Percentiles rank a stretch among this genome's conserved stretches.
Evolutionary conservation across 1,140 invertebrate species (phyloP).

Genomic region (Trichoplusia ni): DNA sequence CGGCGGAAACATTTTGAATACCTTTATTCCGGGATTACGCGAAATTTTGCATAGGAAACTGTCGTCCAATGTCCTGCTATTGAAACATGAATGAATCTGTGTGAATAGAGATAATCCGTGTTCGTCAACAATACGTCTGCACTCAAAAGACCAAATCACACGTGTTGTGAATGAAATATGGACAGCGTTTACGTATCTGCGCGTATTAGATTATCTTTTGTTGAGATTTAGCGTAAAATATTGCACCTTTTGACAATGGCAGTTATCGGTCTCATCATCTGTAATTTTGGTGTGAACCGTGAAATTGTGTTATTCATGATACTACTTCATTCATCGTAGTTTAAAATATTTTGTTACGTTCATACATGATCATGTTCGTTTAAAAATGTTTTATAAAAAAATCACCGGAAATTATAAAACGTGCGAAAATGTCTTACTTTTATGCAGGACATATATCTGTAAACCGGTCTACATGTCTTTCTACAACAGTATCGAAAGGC

Average conservation of each 20-base stretch:
- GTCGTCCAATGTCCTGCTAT: conserved; percentile 65
- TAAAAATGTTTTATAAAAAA: no score
- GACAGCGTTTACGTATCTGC: conserved; percentile 54
- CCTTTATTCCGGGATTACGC: conserved; percentile 74
- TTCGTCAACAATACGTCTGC: conserved; percentile 55
- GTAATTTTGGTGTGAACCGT: no score
- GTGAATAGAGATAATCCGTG: conserved; percentile 58
- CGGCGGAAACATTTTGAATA: conserved; percentile 65
- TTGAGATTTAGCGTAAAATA: conserved; percentile 22
- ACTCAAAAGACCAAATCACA: conserved; percentile 64
- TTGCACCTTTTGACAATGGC: conserved; percentile 4
- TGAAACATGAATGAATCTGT: conserved; percentile 49
- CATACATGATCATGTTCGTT: no score
- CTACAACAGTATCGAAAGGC: no score
- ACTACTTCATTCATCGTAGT: no score
- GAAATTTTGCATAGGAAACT: conserved; percentile 74
- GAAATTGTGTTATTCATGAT: no score
- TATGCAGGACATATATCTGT: no score
- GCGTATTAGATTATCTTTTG: conserved; percentile 56
- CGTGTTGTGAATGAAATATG: conserved; percentile 68
- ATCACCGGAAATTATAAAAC: no score
- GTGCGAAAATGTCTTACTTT: no score
- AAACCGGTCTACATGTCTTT: no score
- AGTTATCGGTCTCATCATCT: no score
- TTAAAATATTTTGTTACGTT: no score